phyloP scores from a whole-genome alignment of 2,797 vertebrate genomes.

The Mormyrus proboscirostris region DNA sequence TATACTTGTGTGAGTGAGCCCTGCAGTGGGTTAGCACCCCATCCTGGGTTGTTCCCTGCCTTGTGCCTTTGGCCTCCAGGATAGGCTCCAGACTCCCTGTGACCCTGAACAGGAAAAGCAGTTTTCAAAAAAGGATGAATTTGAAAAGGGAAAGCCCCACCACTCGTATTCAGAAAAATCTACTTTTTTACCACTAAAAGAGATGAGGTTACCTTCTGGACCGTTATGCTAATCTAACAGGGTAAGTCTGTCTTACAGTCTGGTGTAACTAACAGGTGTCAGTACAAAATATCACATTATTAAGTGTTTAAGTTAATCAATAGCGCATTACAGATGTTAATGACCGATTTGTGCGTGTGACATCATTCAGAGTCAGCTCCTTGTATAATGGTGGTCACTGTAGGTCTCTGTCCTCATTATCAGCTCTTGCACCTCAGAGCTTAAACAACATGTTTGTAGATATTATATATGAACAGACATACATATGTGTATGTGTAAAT shows the following conservation, averaged over 20 bases:
- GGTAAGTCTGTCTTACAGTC: not conserved
- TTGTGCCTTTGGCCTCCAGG: not conserved
- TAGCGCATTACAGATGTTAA: not conserved
- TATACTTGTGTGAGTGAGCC: not conserved
- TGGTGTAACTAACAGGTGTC: not conserved
- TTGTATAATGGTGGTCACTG: not conserved
- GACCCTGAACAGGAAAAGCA: not conserved
- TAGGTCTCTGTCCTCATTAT: not conserved
- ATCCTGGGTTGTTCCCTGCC: not conserved
- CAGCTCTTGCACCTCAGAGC: not conserved
- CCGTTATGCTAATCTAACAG: not conserved
- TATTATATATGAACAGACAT: not conserved
- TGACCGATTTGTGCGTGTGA: not conserved
- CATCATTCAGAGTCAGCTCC: not conserved
- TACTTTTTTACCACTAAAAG: not conserved
- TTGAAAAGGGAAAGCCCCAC: not conserved
- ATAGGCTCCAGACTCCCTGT: not conserved
- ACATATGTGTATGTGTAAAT: not conserved
- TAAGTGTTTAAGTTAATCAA: not conserved
- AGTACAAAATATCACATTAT: not conserved
- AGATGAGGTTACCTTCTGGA: not conserved
- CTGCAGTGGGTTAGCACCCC: not conserved
- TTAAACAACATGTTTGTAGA: not conserved
- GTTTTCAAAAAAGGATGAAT: not conserved
- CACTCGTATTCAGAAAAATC: not conserved